Evolutionary conservation across 2,888 invertebrate genomes (phyloP).

Genomic region (Meiosimyza platycephala): DNA sequence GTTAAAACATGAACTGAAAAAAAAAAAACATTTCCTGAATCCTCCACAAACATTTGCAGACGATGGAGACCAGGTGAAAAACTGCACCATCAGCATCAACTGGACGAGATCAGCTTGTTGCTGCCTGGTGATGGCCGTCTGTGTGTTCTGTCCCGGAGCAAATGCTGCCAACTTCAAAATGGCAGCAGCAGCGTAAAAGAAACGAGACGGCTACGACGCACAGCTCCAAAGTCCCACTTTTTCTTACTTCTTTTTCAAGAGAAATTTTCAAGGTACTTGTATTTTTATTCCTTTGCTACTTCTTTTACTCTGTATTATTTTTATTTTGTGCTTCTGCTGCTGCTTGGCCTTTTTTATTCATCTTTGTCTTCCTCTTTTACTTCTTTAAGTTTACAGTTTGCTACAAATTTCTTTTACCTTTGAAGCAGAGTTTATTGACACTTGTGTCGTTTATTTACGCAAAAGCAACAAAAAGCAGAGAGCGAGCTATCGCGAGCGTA

Average conservation of each 20-base stretch:
- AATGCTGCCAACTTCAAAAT: not conserved
- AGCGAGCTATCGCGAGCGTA: not conserved
- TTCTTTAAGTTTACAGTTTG: slow-evolving; percentile 13
- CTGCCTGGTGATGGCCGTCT: not conserved
- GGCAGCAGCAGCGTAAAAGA: not conserved
- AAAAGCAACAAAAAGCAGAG: not conserved
- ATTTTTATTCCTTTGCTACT: slow-evolving; percentile 17
- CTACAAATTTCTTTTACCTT: slow-evolving; percentile 32
- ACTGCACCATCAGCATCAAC: not conserved
- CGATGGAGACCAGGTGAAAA: not conserved
- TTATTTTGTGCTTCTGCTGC: not conserved
- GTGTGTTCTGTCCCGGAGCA: not conserved
- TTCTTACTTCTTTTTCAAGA: not conserved
- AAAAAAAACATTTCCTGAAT: not conserved
- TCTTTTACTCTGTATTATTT: not conserved
- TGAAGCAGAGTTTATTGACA: slow-evolving; percentile 58
- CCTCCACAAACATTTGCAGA: not conserved
- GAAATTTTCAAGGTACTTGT: slow-evolving; percentile 26
- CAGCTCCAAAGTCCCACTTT: slow-evolving; percentile 16
- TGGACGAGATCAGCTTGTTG: not conserved
- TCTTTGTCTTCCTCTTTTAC: slow-evolving; percentile 13
- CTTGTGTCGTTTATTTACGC: slow-evolving; percentile 52
- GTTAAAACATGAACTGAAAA: too few relatives aligned
- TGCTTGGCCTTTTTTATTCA: slow-evolving; percentile 5
- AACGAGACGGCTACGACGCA: not conserved